Base-by-base conservation (phyloP, 2,888 invertebrate genomes). In the Hirudinaria manillensis region DNA sequence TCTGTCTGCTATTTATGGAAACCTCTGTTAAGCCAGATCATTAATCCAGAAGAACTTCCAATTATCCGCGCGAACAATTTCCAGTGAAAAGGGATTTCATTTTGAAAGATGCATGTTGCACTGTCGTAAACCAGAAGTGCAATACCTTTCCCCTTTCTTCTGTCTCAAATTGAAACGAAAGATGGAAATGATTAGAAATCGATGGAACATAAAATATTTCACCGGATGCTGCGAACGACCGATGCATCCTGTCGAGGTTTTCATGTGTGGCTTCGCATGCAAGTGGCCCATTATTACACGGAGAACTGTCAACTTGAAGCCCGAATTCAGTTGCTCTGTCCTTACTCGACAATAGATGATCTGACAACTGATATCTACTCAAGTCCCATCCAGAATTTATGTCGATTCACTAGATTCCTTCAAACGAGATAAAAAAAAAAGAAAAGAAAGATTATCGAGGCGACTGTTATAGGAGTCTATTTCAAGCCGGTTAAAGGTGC, bases 191-290 rank as follows among this genome's bases (percentile, higher is more conserved):
- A 61, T 61, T 61, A 29, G 61, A 61, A 61, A 61, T 61, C 61
- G 13, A 61, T 61, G 61, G 61, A n/a, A 29, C 61, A 61, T 61
- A 61, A 61, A 61, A 61, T 61, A 61, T 61, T 27, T 61, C 29
- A 29, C 61, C 61, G 61, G 61, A 61, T 61, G 61, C 24, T 24
- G 13, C 29, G 61, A 10, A 61, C 61, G 24, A 19, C 61, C 29
- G 61, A 29, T 24, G 29, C 61, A 27, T 61, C 61, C 61, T 24
- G 24, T 61, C 21, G 7, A 61, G 61, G 61, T 61, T 61, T 61
- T 29, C 61, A 61, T 61, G 61, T 29, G 24, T 61, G 61, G 61
- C 61, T 61, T 61, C 61, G 29, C 29, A 29, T 29, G 61, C 61
- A 29, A 24, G 29, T 61, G 61, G 29, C 61, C 24, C 61, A 27